Percentiles rank a stretch among this genome's conserved stretches.
Conservation (phyloP, 1,140 invertebrate species). For the Drosophila biarmipes region DNA sequence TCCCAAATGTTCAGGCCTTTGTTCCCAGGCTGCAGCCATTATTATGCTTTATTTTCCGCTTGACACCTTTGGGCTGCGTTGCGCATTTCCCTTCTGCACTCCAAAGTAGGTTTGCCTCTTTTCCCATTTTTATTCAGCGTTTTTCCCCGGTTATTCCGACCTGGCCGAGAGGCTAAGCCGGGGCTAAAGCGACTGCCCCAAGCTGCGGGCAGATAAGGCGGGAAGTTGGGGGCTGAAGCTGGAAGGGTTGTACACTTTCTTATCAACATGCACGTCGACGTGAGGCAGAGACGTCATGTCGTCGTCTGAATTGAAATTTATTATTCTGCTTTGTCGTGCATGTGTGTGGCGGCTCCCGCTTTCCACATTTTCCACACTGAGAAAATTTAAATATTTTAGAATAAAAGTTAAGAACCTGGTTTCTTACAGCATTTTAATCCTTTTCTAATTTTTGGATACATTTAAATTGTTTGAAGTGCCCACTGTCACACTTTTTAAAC, state of each 20-base stretch:
- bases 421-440: neutral
- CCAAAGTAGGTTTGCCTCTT: constrained; percentile 27
- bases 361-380: neutral
- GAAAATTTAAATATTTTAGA: neutral
- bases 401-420: no score
- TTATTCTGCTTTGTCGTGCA: constrained; percentile 81
- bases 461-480: neutral
- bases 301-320: constrained; percentile 78
- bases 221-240: constrained; percentile 7
- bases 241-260: constrained; percentile 52
- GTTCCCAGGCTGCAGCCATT: constrained; percentile 47
- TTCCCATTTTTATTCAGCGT: constrained; percentile 39
- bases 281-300: constrained; percentile 66
- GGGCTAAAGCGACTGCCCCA: constrained; percentile 26
- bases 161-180: constrained; percentile 42
- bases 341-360: constrained; percentile 27
- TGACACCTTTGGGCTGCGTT: constrained; percentile 78
- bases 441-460: neutral
- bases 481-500: no score
- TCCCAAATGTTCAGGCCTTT: constrained; percentile 16
- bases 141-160: constrained; percentile 30
- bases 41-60: constrained; percentile 82
- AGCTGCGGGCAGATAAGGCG: constrained; percentile 1
- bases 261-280: constrained; percentile 69
- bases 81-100: constrained; percentile 74